phyloP scores from a whole-genome alignment of 2,888 invertebrate species.

The Troides oblongomaculatus region DNA sequence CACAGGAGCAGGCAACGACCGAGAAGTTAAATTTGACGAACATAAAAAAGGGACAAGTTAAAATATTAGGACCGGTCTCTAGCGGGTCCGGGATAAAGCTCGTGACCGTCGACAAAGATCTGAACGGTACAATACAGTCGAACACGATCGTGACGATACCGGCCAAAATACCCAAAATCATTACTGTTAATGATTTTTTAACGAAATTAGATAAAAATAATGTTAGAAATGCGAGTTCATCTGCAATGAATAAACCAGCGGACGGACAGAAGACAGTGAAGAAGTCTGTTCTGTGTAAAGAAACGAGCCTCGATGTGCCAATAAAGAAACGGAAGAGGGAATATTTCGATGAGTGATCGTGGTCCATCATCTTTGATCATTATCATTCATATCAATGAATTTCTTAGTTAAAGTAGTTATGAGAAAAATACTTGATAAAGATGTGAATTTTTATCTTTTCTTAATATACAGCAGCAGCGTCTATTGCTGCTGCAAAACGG shows the following conservation, averaged over 20 bases:
- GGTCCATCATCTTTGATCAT: not conserved
- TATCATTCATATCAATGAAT: not conserved
- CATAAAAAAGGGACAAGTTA: slow-evolving; percentile 4
- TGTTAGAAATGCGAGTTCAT: not conserved
- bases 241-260: not conserved
- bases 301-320: slow-evolving; percentile 6
- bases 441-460: too few relatives aligned
- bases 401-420: too few relatives aligned
- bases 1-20: not conserved
- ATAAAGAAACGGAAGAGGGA: slow-evolving; percentile 26
- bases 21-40: not conserved
- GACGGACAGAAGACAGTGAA: not conserved
- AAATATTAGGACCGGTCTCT: not conserved
- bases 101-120: not conserved
- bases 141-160: not conserved
- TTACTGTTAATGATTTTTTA: not conserved
- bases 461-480: too few relatives aligned
- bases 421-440: too few relatives aligned
- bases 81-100: not conserved
- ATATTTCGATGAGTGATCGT: not conserved
- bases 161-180: slow-evolving; percentile 13
- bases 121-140: slow-evolving; percentile 23
- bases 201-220: slow-evolving; percentile 10
- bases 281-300: not conserved
- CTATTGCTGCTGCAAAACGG: too few relatives aligned